Percentiles rank a stretch among this genome's conserved stretches.
phyloP scores from a whole-genome alignment of 2,113 vertebrate genomes.

The Nesoenas mayeri region DNA sequence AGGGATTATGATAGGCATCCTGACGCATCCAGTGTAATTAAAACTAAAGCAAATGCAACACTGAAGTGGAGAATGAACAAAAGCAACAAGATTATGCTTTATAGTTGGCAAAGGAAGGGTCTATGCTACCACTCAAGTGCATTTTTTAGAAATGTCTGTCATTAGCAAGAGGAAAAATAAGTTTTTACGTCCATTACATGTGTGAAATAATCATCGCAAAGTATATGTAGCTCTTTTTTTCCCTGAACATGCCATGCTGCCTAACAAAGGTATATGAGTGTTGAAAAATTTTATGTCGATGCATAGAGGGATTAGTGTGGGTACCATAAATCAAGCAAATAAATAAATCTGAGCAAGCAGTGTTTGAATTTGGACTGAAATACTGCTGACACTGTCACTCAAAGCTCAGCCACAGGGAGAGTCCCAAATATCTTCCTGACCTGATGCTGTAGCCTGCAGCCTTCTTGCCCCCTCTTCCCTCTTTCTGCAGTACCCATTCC shows the following conservation, averaged over 20 bases:
- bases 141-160: background rate
- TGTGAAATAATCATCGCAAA: slow-evolving; percentile 21
- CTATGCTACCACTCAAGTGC: background rate
- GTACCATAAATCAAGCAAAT: slow-evolving; percentile 35
- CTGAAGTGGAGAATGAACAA: background rate
- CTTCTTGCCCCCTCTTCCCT: background rate
- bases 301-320: slow-evolving; percentile 13
- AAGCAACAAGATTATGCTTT: background rate
- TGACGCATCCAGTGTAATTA: slow-evolving; percentile 14
- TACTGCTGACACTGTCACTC: background rate
- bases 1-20: background rate
- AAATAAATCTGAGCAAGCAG: slow-evolving; percentile 53
- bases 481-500: background rate
- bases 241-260: background rate
- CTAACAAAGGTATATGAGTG: background rate
- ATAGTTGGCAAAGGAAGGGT: background rate
- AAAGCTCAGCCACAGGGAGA: background rate
- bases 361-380: slow-evolving; percentile 32
- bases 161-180: background rate
- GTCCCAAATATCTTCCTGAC: background rate
- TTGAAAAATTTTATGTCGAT: slow-evolving; percentile 17
- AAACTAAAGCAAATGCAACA: slow-evolving; percentile 4
- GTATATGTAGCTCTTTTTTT: background rate
- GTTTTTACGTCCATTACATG: background rate
- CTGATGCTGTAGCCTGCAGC: background rate